These are phyloP conservation scores for Colinus virginianus DNA, from an alignment of 2,113 vertebrate genomes.

Conservation along the genomic window DNA sequence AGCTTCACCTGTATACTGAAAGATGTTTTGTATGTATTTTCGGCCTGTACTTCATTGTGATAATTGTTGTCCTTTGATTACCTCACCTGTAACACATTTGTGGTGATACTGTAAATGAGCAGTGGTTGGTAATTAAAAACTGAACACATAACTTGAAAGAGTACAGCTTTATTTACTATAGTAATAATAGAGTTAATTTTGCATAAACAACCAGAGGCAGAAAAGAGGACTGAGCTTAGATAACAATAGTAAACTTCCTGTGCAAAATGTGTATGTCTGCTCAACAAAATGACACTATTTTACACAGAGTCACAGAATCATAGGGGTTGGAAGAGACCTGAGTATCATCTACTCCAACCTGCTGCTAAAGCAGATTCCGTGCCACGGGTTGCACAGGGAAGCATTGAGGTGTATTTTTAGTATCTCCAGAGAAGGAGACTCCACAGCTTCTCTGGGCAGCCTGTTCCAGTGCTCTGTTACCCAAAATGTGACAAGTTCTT, in stretches of 20 bases:
- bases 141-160: neutral
- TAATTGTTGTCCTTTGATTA: neutral
- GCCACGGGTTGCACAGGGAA: neutral
- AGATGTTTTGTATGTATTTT: neutral
- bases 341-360: neutral
- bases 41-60: neutral
- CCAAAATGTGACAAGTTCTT: neutral
- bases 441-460: neutral
- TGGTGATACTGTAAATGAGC: neutral
- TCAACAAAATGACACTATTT: neutral
- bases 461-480: neutral
- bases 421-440: neutral
- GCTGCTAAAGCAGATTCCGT: neutral
- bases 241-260: neutral
- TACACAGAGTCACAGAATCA: neutral
- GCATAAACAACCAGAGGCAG: neutral
- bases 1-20: constrained; percentile 27
- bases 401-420: neutral
- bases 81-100: neutral
- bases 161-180: neutral
- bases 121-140: neutral
- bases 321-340: neutral
- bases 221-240: neutral
- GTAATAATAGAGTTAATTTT: neutral
- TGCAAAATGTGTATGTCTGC: neutral